Evolutionary conservation across 2,113 vertebrate species (phyloP).

Genomic region (Ceyx cyanopectus): DNA sequence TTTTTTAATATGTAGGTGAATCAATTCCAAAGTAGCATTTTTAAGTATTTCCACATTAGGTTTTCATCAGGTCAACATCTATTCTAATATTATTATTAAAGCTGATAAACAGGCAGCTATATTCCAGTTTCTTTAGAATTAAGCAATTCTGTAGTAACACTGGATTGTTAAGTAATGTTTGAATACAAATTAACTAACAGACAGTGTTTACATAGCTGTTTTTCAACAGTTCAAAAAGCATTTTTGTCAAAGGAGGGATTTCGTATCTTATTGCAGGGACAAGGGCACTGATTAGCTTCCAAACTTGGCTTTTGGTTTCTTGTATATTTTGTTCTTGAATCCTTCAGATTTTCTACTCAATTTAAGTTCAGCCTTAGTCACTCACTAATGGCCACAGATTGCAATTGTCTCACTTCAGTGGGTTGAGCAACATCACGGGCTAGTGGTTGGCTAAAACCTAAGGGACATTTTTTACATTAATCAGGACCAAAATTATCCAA

Average conservation of each 20-base stretch:
- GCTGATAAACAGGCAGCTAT: neutral
- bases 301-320: neutral
- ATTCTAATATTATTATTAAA: neutral
- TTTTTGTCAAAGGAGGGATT: neutral
- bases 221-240: neutral
- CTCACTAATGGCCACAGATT: neutral
- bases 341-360: neutral
- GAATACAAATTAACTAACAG: neutral
- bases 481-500: neutral
- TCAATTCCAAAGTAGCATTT: neutral
- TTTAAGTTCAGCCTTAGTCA: neutral
- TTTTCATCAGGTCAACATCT: slow-evolving; percentile 14
- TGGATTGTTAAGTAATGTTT: neutral
- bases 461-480: neutral
- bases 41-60: neutral
- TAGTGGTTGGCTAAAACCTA: neutral
- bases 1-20: neutral
- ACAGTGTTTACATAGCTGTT: neutral
- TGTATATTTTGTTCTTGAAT: neutral
- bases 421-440: neutral
- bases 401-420: neutral
- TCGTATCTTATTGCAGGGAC: neutral
- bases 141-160: neutral
- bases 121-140: neutral
- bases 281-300: neutral